Percentiles rank a stretch among this genome's conserved stretches.
phyloP scores from a whole-genome alignment of 1,140 invertebrate species.

The Babylonia areolata region DNA sequence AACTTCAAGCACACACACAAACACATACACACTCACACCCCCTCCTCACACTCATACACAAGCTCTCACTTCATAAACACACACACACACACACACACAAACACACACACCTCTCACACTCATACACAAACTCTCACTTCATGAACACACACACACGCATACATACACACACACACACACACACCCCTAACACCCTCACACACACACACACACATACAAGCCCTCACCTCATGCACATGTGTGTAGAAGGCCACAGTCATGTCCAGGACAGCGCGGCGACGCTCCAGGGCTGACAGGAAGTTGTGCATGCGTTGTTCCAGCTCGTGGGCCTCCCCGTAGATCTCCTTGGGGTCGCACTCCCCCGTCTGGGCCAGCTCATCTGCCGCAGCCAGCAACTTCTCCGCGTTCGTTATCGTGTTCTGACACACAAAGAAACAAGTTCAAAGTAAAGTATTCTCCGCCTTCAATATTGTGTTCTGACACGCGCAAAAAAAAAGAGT shows the following conservation, averaged over 20 bases:
- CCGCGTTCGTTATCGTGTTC: constrained; percentile 99
- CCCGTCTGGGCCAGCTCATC: constrained; percentile 97
- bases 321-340: constrained; percentile 92
- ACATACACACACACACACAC: too few relatives aligned
- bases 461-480: too few relatives aligned
- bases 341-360: constrained; percentile 96
- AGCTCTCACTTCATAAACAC: too few relatives aligned
- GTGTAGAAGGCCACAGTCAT: constrained; percentile 96
- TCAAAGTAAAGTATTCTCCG: not conserved
- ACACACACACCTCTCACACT: too few relatives aligned
- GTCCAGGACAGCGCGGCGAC: constrained; percentile 91
- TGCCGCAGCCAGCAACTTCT: constrained; percentile 95
- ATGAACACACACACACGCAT: too few relatives aligned
- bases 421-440: constrained; percentile 77
- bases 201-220: not conserved
- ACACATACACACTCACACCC: too few relatives aligned
- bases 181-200: too few relatives aligned
- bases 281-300: constrained; percentile 95
- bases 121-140: too few relatives aligned
- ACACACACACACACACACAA: too few relatives aligned
- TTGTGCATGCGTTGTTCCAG: constrained; percentile 91
- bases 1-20: too few relatives aligned
- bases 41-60: too few relatives aligned
- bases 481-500: too few relatives aligned
- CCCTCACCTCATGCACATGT: constrained; percentile 92